phyloP scores from a whole-genome alignment of 2,113 vertebrate species.

The Eulemur rufifrons region DNA sequence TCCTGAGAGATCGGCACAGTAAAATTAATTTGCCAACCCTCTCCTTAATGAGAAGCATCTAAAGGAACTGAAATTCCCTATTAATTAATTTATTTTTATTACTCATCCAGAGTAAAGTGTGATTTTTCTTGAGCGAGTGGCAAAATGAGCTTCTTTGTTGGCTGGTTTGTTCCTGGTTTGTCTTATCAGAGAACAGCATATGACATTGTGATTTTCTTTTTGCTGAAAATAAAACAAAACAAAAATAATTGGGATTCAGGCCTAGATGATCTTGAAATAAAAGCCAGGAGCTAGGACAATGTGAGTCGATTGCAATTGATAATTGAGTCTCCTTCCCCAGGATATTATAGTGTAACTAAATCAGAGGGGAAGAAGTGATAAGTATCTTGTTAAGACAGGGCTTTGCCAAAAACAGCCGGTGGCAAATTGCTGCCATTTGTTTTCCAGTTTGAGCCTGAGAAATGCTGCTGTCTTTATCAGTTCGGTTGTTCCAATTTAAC shows the following conservation, averaged over 20 bases:
- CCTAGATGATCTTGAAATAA: slow-evolving; percentile 79
- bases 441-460: not conserved
- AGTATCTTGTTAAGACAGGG: slow-evolving; percentile 74
- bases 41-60: not conserved
- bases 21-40: not conserved
- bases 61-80: not conserved
- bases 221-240: slow-evolving; percentile 10
- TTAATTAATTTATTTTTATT: not conserved
- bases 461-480: not conserved
- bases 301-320: slow-evolving; percentile 68
- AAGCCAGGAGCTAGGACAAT: slow-evolving; percentile 60
- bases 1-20: not conserved
- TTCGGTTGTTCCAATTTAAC: not conserved
- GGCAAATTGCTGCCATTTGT: slow-evolving; percentile 65
- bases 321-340: slow-evolving; percentile 73
- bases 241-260: slow-evolving; percentile 49
- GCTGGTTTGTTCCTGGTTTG: not conserved
- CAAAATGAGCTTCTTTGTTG: not conserved
- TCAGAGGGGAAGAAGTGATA: slow-evolving; percentile 58
- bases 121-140: not conserved
- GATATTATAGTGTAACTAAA: slow-evolving; percentile 74
- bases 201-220: not conserved
- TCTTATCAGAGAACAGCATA: not conserved
- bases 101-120: not conserved
- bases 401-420: slow-evolving; percentile 53